Conservation (phyloP, 2,888 invertebrate genomes). For the Podotricha telesiphe region DNA sequence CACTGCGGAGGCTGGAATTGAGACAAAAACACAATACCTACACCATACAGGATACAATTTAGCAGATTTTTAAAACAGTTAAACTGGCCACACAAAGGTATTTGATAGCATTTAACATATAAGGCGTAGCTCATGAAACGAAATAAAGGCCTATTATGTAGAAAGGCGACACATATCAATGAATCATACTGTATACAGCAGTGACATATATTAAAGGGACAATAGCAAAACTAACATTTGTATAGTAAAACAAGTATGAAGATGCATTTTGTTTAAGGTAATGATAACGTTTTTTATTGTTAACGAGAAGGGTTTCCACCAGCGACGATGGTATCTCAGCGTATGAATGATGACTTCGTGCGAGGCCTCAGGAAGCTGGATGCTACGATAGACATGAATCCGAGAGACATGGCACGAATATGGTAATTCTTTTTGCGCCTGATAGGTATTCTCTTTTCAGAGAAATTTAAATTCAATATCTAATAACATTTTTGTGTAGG, state of each 20-base stretch:
- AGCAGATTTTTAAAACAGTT: conserved; percentile 40
- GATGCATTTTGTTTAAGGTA: conserved; percentile 76
- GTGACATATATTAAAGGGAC: conserved; percentile 42
- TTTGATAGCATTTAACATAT: conserved; percentile 41
- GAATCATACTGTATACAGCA: conserved; percentile 41
- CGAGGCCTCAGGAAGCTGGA: conserved; percentile 75
- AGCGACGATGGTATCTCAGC: conserved; percentile 81
- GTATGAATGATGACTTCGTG: conserved; percentile 84
- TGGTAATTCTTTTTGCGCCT: conserved; percentile 61
- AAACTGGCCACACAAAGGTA: conserved; percentile 41
- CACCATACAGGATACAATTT: conserved; percentile 37
- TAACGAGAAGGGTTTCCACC: conserved; percentile 79
- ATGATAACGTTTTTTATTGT: conserved; percentile 82
- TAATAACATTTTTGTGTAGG: too few species aligned
- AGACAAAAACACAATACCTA: conserved; percentile 43
- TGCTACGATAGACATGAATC: conserved; percentile 66
- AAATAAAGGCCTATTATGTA: conserved; percentile 43
- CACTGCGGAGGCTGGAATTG: conserved; percentile 38
- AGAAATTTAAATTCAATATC: conserved; percentile 35
- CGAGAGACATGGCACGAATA: conserved; percentile 76
- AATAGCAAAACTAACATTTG: conserved; percentile 39
- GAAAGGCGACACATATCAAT: conserved; percentile 41
- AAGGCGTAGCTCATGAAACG: conserved; percentile 35
- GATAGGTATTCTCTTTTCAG: conserved; percentile 46
- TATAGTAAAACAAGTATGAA: conserved; percentile 43